phyloP scores from a whole-genome alignment of 2,797 vertebrate genomes.

The Aphelocoma californica region DNA sequence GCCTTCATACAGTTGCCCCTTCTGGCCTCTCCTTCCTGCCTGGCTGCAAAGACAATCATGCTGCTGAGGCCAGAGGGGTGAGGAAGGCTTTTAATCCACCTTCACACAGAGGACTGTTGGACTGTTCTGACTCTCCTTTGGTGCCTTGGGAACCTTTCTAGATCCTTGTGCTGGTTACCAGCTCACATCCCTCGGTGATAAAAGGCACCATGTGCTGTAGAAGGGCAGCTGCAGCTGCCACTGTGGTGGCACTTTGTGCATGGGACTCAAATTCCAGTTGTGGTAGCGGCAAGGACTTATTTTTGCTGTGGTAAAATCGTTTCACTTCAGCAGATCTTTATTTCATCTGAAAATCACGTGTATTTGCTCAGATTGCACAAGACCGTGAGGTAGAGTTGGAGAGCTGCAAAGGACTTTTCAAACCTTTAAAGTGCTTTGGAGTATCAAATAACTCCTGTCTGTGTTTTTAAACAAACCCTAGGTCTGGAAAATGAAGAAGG shows the following conservation, averaged over 20 bases:
- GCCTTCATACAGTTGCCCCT: neutral
- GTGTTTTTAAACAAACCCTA: neutral
- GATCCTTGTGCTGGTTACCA: neutral
- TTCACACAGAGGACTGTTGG: neutral
- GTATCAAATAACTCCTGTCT: neutral
- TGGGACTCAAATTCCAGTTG: neutral
- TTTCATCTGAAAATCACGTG: neutral
- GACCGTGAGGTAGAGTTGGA: neutral
- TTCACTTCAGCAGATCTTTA: neutral
- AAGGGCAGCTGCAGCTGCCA: neutral
- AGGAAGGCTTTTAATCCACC: neutral
- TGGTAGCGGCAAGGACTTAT: neutral
- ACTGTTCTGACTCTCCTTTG: neutral
- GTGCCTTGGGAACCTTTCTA: neutral
- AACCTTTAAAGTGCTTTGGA: neutral
- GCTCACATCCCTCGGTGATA: neutral
- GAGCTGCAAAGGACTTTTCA: neutral
- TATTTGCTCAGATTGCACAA: neutral
- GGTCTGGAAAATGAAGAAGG: conserved; percentile 12
- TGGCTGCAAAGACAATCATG: neutral
- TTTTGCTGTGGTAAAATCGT: neutral
- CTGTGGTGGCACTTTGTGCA: neutral
- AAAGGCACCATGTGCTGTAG: neutral
- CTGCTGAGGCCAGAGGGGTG: neutral
- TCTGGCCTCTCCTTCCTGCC: conserved; percentile 25